Evolutionary conservation across 2,888 invertebrate genomes (phyloP).

Genomic region (Papilio gigon): DNA sequence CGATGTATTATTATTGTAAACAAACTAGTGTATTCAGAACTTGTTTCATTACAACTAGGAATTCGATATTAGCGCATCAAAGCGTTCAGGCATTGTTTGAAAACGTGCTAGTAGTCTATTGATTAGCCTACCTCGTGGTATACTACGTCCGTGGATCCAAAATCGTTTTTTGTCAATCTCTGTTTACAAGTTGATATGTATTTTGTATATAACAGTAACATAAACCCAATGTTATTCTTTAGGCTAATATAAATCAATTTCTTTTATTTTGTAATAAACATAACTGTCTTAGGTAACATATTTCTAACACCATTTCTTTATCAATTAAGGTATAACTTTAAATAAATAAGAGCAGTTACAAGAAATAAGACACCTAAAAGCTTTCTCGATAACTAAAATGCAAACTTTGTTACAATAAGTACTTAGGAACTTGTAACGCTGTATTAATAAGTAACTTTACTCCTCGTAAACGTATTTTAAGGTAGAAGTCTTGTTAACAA

Average conservation of each 20-base stretch:
- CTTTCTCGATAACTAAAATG: constrained; percentile 35
- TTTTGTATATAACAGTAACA: no score
- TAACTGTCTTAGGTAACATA: neutral
- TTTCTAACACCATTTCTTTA: neutral
- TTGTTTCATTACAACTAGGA: constrained; percentile 17
- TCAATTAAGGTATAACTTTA: constrained; percentile 4
- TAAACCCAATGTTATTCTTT: no score
- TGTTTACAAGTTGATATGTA: no score
- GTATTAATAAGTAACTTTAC: constrained; percentile 39
- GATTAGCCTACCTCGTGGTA: neutral
- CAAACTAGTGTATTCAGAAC: constrained; percentile 19
- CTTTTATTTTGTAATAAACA: no score
- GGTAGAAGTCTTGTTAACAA: constrained; percentile 23
- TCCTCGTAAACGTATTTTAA: constrained; percentile 24
- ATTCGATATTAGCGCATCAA: constrained; percentile 26
- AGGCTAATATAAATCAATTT: no score
- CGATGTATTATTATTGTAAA: constrained; percentile 7
- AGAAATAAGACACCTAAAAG: constrained; percentile 33
- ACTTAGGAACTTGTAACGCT: constrained; percentile 31
- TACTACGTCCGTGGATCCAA: no score
- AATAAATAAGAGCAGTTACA: constrained; percentile 9
- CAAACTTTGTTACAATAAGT: constrained; percentile 32
- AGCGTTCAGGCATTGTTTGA: constrained; percentile 13
- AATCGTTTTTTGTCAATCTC: no score
- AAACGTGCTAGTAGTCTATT: constrained; percentile 18